These are phyloP conservation scores for Sphaeridia pumilis DNA, from an alignment of 2,888 invertebrate genomes.

Conservation along the genomic window DNA sequence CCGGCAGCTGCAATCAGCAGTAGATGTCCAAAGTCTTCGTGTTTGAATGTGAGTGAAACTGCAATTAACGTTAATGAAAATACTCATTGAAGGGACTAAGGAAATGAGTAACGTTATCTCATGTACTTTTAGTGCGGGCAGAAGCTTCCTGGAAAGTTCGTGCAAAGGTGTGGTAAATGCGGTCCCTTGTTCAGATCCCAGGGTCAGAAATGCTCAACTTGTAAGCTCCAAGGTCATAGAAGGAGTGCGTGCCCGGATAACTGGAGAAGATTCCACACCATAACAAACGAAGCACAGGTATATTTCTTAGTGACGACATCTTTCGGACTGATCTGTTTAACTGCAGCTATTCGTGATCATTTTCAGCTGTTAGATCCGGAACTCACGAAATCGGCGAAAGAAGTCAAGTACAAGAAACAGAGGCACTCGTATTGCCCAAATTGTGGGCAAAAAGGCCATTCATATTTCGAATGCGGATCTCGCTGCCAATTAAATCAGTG, in stretches of 20 bases:
- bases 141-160: background rate
- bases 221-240: background rate
- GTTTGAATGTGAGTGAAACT: slow-evolving; percentile 1
- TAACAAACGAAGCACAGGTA: background rate
- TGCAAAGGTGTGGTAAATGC: background rate
- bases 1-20: too few relatives aligned
- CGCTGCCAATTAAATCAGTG: background rate
- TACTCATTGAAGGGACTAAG: background rate
- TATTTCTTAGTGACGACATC: too few relatives aligned
- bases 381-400: background rate
- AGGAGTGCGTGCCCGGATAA: slow-evolving; percentile 1
- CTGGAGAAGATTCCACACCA: slow-evolving; percentile 3
- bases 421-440: background rate
- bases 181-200: background rate
- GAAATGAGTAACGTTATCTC: background rate
- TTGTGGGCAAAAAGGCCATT: slow-evolving; percentile 3
- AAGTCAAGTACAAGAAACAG: background rate
- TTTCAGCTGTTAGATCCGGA: background rate
- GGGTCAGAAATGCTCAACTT: background rate
- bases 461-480: background rate
- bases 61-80: background rate
- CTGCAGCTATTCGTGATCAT: background rate
- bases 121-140: background rate
- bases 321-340: too few relatives aligned
- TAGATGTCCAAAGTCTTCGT: background rate